These are phyloP conservation scores for Leptura quadrifasciata DNA, from an alignment of 2,888 invertebrate species.

Conservation along the genomic window DNA sequence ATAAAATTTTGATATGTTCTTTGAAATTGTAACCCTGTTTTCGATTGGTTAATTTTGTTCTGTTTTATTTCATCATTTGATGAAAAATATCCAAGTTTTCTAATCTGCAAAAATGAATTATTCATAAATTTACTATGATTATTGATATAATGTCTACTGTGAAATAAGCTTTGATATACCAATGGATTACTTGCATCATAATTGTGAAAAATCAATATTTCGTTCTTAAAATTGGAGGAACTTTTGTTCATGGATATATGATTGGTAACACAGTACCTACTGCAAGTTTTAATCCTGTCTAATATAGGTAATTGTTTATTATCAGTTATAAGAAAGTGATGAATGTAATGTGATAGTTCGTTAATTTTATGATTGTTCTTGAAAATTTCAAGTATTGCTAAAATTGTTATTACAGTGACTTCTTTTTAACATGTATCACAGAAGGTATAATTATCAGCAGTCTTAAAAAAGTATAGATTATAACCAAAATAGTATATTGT, in stretches of 20 bases:
- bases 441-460: conserved; percentile 15
- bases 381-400: conserved; percentile 17
- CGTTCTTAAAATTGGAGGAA: neutral
- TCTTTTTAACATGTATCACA: conserved; percentile 6
- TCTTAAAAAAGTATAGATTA: neutral
- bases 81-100: too few relatives aligned
- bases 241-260: neutral
- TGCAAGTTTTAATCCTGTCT: neutral
- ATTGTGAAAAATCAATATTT: conserved; percentile 6
- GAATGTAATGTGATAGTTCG: neutral
- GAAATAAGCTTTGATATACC: neutral
- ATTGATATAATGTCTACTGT: neutral
- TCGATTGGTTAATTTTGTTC: neutral
- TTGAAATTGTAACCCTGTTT: neutral
- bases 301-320: neutral
- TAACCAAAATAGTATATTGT: too few relatives aligned
- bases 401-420: conserved; percentile 10
- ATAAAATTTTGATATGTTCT: neutral
- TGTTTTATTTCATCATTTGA: neutral
- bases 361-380: conserved; percentile 15
- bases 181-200: neutral
- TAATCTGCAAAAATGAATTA: neutral
- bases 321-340: neutral
- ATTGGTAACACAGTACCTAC: neutral
- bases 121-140: neutral